Evolutionary conservation across 2,888 invertebrate genomes (phyloP).

Genomic region (Oscheius onirici): DNA sequence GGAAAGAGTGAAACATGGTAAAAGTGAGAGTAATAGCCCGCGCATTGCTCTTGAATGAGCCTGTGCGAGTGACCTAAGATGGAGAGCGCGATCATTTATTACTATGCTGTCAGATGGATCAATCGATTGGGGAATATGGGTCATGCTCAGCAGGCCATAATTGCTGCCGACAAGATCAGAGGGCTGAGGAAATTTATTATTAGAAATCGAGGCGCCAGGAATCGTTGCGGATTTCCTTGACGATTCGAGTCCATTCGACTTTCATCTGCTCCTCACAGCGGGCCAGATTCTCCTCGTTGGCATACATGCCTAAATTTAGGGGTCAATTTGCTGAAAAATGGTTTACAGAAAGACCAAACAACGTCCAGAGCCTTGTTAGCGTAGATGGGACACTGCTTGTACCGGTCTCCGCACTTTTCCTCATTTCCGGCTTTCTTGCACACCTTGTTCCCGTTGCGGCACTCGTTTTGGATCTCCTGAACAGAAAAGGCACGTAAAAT

Average conservation of each 20-base stretch:
- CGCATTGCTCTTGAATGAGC: not conserved
- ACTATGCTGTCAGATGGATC: not conserved
- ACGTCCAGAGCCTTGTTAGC: constrained; percentile 16
- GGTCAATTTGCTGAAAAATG: too few relatives aligned
- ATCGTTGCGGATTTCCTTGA: constrained; percentile 8
- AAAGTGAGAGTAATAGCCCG: not conserved
- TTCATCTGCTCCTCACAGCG: constrained; percentile 19
- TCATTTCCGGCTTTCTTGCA: constrained; percentile 9
- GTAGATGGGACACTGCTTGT: constrained; percentile 3
- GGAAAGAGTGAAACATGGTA: not conserved
- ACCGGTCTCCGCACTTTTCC: constrained; percentile 12
- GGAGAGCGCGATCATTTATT: not conserved
- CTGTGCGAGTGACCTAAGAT: not conserved
- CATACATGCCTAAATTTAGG: constrained; percentile 26
- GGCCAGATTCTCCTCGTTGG: constrained; percentile 10
- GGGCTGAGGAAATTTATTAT: not conserved
- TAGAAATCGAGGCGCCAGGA: constrained; percentile 13
- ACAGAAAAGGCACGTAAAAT: too few relatives aligned
- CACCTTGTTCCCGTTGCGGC: constrained; percentile 14
- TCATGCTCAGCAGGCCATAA: too few relatives aligned
- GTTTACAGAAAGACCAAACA: constrained; percentile 24
- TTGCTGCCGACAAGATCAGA: too few relatives aligned
- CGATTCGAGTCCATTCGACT: constrained; percentile 1
- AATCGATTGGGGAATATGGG: not conserved
- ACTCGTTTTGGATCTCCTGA: constrained; percentile 11